Conservation (phyloP, 2,797 vertebrate genomes). For the Enteromius anoplus region DNA sequence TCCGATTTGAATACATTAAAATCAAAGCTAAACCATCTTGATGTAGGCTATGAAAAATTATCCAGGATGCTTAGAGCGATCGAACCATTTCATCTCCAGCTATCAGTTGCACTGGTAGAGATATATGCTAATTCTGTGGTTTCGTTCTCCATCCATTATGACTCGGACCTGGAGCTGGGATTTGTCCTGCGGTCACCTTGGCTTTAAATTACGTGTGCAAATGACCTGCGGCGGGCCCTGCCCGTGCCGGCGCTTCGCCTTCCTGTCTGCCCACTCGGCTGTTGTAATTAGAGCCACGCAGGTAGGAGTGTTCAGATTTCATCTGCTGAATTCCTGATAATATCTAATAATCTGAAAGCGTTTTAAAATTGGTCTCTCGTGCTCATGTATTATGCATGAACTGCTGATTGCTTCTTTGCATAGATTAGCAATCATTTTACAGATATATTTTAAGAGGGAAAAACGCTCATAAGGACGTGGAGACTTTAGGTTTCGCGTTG, state of each 20-base stretch:
- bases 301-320: conserved; percentile 83
- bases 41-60: conserved; percentile 24
- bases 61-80: conserved; percentile 5
- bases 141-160: conserved; percentile 15
- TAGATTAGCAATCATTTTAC: conserved; percentile 88
- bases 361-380: conserved; percentile 60
- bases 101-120: conserved; percentile 22
- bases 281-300: conserved; percentile 78
- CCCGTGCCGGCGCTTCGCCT: conserved; percentile 49
- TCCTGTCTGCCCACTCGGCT: conserved; percentile 68
- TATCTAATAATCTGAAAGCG: conserved; percentile 83
- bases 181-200: conserved; percentile 42
- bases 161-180: conserved; percentile 26
- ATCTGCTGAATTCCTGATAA: conserved; percentile 80
- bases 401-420: conserved; percentile 85
- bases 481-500: conserved; percentile 73
- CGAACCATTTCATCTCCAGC: conserved; percentile 31
- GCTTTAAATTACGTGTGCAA: conserved; percentile 43
- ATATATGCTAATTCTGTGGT: conserved; percentile 31
- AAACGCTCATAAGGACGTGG: conserved; percentile 53
- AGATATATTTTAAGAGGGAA: conserved; percentile 69
- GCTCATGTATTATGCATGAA: conserved; percentile 86
- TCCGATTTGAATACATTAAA: conserved; percentile 43
- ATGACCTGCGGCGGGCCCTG: conserved; percentile 56
- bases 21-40: background rate